These are phyloP conservation scores for Collichthys lucidus DNA, from an alignment of 2,113 vertebrate species.

Conservation along the genomic window DNA sequence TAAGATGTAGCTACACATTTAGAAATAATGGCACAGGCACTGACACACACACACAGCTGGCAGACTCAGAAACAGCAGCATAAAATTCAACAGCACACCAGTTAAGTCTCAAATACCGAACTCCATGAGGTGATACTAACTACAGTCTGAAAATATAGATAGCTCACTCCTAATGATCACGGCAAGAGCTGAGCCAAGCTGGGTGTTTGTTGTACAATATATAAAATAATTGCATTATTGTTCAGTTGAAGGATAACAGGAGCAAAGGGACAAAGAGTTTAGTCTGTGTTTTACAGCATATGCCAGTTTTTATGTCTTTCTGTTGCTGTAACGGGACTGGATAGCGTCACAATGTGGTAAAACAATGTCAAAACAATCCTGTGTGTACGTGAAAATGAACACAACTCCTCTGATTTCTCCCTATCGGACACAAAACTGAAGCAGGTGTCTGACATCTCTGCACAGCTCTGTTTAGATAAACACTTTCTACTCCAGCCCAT, in stretches of 20 bases:
- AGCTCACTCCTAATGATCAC: neutral
- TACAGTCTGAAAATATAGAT: neutral
- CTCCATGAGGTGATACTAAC: neutral
- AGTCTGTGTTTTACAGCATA: neutral
- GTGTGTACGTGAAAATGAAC: neutral
- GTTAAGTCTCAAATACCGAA: neutral
- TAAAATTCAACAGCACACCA: conserved; percentile 1
- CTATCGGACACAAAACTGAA: neutral
- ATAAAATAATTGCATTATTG: neutral
- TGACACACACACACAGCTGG: neutral
- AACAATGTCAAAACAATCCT: neutral
- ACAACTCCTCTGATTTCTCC: neutral
- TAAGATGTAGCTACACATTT: no score
- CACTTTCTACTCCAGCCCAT: neutral
- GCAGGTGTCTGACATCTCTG: no score
- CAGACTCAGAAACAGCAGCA: conserved; percentile 1
- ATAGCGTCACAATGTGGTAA: neutral
- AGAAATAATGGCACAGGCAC: no score
- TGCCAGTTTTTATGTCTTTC: neutral
- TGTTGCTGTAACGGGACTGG: neutral
- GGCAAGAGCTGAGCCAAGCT: neutral
- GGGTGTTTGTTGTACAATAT: neutral
- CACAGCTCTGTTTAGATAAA: neutral
- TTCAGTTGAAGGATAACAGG: neutral
- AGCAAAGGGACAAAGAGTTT: neutral